Base-by-base conservation (phyloP, 2,888 invertebrate genomes). In the Aphodius granarius region DNA sequence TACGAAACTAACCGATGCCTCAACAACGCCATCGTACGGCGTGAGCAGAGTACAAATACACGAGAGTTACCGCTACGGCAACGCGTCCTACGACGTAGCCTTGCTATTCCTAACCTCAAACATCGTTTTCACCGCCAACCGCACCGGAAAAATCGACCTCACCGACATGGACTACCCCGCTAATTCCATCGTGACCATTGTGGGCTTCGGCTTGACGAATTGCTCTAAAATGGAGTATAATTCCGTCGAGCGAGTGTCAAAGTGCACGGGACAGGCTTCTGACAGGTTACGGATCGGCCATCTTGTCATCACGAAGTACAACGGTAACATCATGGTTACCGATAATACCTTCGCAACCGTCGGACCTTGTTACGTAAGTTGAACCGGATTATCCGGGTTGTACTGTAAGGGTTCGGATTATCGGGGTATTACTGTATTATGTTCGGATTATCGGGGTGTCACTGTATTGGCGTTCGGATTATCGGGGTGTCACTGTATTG, bases 161-260 rank as follows among this genome's bases (percentile, higher is more conserved):
- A 16, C 73, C 0, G 19, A 20, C 6, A 70, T 21, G 5, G 13
- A 16, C 2, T 68, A 63, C 5, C 62, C 70, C 2, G 18, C 62
- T 5, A 66, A 66, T 17, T 74, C 73, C 0, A 62, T 16, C 21
- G 63, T 74, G 6, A 23, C 17, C 20, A 68, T 74, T 16, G 62
- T 68, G n/a, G 73, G 73, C 1, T 74, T 74, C 15, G 73, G 73
- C 1, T 68, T 70, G 22, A n/a, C 70, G 18, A 68, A 74, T 13
- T 74, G 73, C n/a, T 43, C 43, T 6, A 43, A 70, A 74, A 15
- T 63, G 21, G 15, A 70, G 68, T 22, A 63, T 63, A 66, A 73
- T 73, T 18, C 70, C 21, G 63, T 13, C n/a, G 73, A 62, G 3
- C 20, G 70, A 66, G 43, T 43, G 6, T 43, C 6, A 9, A 43